These are phyloP conservation scores for Lytechinus pictus DNA, from an alignment of 35 echinoderm and acorn worm species.

Conservation along the genomic window DNA sequence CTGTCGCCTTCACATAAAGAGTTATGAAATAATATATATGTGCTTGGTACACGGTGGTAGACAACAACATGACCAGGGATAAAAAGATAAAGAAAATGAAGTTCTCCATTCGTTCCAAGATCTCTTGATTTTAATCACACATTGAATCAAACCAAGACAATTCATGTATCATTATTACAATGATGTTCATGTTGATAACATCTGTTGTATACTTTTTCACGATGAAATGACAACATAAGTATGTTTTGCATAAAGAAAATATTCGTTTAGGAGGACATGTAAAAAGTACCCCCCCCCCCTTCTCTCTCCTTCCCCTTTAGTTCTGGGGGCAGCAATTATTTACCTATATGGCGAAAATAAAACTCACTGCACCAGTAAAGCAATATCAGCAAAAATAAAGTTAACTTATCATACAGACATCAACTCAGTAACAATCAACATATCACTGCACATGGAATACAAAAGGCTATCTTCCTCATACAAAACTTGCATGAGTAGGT, in stretches of 20 bases:
- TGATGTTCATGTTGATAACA: neutral
- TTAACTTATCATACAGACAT: no score
- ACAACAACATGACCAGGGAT: neutral
- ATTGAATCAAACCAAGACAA: neutral
- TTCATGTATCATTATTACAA: neutral
- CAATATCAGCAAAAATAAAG: neutral
- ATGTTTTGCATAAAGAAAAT: no score
- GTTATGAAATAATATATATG: neutral
- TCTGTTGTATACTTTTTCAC: neutral
- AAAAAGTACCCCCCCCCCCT: no score
- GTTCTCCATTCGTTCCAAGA: neutral
- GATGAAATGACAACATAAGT: neutral
- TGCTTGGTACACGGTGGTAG: neutral
- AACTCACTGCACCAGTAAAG: neutral
- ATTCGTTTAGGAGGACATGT: no score
- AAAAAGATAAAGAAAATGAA: neutral
- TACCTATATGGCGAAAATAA: neutral
- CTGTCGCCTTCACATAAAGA: neutral
- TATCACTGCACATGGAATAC: no score
- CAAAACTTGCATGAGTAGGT: no score
- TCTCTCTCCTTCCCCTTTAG: no score
- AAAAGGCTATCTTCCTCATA: no score
- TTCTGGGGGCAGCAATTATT: neutral
- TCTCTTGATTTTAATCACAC: neutral
- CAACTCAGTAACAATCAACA: no score